Evolutionary conservation across 2,888 invertebrate species (phyloP).

Genomic region (Sarcophaga subvicina): DNA sequence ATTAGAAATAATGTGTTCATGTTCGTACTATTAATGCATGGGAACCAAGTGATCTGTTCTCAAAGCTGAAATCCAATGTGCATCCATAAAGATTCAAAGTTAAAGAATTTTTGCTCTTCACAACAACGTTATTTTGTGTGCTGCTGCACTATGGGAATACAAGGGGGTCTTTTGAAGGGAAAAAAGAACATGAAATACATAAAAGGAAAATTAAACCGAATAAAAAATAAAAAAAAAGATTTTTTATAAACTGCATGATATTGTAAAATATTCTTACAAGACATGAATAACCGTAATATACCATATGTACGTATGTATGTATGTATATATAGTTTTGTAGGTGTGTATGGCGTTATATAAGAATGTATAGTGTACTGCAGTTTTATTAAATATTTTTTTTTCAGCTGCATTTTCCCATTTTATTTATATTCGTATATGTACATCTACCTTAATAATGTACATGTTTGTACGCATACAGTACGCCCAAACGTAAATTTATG

Average conservation of each 20-base stretch:
- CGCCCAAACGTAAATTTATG: not conserved
- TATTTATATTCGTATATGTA: not conserved
- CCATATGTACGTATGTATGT: not conserved
- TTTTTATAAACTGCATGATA: slow-evolving; percentile 11
- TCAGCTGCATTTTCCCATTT: too few species aligned
- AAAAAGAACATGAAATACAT: too few species aligned
- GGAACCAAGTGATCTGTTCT: slow-evolving; percentile 28
- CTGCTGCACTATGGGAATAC: not conserved
- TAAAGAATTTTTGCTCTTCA: not conserved
- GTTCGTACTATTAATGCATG: not conserved
- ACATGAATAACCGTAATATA: not conserved
- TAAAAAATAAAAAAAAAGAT: slow-evolving; percentile 9
- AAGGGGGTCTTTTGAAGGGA: not conserved
- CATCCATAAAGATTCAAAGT: slow-evolving; percentile 17
- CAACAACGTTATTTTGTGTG: not conserved
- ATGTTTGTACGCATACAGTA: not conserved
- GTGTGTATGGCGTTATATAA: not conserved
- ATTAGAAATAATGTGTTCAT: slow-evolving; percentile 1
- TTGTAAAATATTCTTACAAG: not conserved
- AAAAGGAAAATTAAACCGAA: too few species aligned
- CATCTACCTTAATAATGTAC: not conserved
- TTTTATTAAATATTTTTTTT: slow-evolving; percentile 44
- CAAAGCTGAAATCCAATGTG: slow-evolving; percentile 35
- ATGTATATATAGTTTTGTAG: too few species aligned
- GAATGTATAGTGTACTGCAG: not conserved